Evolutionary conservation across 1,140 invertebrate genomes (phyloP), one percentile per base, ranked within the genome.

Genomic region (Xylocopa sonorina): DNA sequence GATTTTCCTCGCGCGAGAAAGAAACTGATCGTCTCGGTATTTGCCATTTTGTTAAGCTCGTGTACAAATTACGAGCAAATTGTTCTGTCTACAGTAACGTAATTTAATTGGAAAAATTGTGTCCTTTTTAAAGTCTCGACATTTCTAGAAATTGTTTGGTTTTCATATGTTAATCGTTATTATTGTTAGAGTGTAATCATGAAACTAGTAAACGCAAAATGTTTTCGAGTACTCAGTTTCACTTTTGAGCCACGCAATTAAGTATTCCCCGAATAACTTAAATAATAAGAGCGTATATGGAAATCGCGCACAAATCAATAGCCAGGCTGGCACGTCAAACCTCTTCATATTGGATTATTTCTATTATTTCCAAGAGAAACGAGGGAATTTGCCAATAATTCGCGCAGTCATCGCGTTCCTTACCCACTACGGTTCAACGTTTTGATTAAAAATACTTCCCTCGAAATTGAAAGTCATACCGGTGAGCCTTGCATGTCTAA

Each of bases 371-470:
- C 3, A 34, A 51, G 46, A 68, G 29, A 51, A 68, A 50, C 5
- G 48, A 6, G 0, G 29, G 64, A 68, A 68, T 68, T 51, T 51
- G 24, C 66, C 32, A 51, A 68, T 68, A 51, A 50, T 34, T 68
- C 48, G 32, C 21, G 48, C 29, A 51, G 51, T 34, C 66, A 50
- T 68, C 29, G 66, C 66, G 27, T 66, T 66, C 43, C 43, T 21
- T 66, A 48, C 43, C 18, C 18, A 24, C 21, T 68, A 50, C n/a
- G n/a, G 12, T 34, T 7, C n/a, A 38, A 51, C 48, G 12, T 32
- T 68, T 68, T 68, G 48, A 68, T 68, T 68, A 68, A 68, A 68
- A 68, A 68, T 68, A 51, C 29, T 67, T 50, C 5, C 18, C 24
- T 18, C 21, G 43, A 48, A 67, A n/a, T 48, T 32, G 43, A 32